Conservation (phyloP, 2,797 vertebrate species). For the Coregonus suidteri region DNA sequence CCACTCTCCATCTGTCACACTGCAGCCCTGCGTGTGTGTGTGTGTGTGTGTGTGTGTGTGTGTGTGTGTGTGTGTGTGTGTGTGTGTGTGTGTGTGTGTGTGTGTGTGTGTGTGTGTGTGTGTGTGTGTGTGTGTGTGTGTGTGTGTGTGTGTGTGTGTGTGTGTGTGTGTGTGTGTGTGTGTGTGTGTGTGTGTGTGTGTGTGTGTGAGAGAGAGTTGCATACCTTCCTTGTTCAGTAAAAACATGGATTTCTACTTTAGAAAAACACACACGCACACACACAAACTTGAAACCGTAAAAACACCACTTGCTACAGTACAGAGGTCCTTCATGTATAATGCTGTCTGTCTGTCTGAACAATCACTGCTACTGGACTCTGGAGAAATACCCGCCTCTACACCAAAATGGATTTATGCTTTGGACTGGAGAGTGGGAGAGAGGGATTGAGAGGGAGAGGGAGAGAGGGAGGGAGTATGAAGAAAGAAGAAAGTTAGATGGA, state of each 20-base stretch:
- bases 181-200: too few species aligned
- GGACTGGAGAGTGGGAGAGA: conserved; percentile 3
- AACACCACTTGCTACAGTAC: background rate
- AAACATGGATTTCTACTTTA: background rate
- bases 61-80: background rate
- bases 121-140: background rate
- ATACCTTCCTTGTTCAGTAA: background rate
- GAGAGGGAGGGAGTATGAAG: background rate
- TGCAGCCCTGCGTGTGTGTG: background rate
- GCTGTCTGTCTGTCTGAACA: background rate
- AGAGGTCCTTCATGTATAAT: background rate
- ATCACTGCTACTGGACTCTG: conserved; percentile 1
- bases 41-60: background rate
- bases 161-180: background rate
- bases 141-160: background rate
- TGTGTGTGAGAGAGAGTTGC: background rate
- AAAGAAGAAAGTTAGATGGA: background rate
- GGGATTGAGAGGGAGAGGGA: background rate
- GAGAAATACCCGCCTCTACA: background rate
- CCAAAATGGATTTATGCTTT: background rate
- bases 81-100: background rate
- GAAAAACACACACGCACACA: background rate
- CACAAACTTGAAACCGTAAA: conserved; percentile 11
- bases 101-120: background rate
- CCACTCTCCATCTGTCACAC: conserved; percentile 51